These are phyloP conservation scores for Coelinius sp. DNA, from an alignment of 2,888 invertebrate genomes.

Conservation along the genomic window DNA sequence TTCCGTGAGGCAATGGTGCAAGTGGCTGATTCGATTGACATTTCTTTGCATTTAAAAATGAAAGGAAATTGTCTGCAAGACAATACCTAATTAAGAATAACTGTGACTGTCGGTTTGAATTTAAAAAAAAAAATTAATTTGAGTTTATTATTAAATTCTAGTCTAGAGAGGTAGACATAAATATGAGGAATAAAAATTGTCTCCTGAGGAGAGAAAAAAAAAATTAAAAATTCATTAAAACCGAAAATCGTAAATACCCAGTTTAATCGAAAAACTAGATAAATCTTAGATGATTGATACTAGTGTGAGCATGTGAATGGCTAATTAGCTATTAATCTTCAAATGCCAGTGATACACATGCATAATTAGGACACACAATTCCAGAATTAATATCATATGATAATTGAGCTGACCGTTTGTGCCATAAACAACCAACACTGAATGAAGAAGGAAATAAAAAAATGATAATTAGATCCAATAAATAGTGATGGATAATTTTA, in stretches of 20 bases:
- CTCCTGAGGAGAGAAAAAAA: neutral
- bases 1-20: conserved; percentile 50
- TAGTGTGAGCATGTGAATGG: neutral
- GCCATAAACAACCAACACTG: conserved; percentile 54
- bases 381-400: conserved; percentile 44
- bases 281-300: neutral
- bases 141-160: too few relatives aligned
- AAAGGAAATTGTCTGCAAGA: conserved; percentile 50
- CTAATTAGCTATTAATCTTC: neutral
- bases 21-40: conserved; percentile 23
- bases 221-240: neutral
- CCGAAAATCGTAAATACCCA: neutral
- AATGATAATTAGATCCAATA: conserved; percentile 32
- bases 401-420: conserved; percentile 61
- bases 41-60: conserved; percentile 13
- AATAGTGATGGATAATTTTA: conserved; percentile 52
- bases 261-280: neutral
- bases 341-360: neutral
- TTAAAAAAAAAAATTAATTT: neutral
- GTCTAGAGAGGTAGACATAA: too few relatives aligned
- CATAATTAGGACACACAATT: neutral
- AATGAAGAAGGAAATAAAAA: conserved; percentile 46
- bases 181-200: too few relatives aligned
- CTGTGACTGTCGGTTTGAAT: conserved; percentile 26
- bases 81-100: conserved; percentile 59